Percentiles rank a stretch among this genome's conserved stretches.
Evolutionary conservation across 2,797 vertebrate genomes (phyloP).

Genomic region (Hyperoplus lanceolatus): DNA sequence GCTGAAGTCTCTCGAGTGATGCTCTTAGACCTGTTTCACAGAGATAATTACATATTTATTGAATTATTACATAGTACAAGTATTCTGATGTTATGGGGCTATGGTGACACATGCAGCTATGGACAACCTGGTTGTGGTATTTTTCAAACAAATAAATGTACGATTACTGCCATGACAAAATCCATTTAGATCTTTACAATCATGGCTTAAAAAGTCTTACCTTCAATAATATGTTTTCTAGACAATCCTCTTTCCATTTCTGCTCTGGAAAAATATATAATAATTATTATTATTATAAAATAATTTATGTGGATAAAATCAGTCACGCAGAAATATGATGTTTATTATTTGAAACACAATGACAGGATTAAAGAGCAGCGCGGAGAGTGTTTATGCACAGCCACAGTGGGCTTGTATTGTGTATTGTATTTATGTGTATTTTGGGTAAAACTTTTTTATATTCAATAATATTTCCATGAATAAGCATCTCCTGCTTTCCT

Average conservation of each 20-base stretch:
- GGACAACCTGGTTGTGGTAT: neutral
- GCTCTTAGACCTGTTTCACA: conserved; percentile 88
- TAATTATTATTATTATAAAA: too few species aligned
- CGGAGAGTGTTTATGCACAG: too few species aligned
- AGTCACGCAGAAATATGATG: neutral
- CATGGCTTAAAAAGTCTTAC: conserved; percentile 72
- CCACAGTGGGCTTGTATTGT: too few species aligned
- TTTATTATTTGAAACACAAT: too few species aligned
- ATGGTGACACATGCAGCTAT: neutral
- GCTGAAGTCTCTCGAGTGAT: conserved; percentile 91
- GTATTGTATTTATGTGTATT: too few species aligned
- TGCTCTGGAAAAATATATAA: conserved; percentile 86
- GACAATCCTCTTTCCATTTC: conserved; percentile 95
- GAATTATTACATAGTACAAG: neutral
- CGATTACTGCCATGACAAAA: neutral
- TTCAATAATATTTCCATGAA: too few species aligned
- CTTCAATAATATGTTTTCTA: conserved; percentile 97
- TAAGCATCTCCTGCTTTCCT: too few species aligned
- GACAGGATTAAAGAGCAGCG: too few species aligned
- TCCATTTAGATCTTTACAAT: neutral
- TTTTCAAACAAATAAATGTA: neutral
- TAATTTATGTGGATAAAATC: neutral
- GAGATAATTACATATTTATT: neutral
- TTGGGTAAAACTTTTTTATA: too few species aligned
- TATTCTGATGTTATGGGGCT: neutral